Conservation (phyloP, 2,113 vertebrate genomes). For the Tetrax tetrax region DNA sequence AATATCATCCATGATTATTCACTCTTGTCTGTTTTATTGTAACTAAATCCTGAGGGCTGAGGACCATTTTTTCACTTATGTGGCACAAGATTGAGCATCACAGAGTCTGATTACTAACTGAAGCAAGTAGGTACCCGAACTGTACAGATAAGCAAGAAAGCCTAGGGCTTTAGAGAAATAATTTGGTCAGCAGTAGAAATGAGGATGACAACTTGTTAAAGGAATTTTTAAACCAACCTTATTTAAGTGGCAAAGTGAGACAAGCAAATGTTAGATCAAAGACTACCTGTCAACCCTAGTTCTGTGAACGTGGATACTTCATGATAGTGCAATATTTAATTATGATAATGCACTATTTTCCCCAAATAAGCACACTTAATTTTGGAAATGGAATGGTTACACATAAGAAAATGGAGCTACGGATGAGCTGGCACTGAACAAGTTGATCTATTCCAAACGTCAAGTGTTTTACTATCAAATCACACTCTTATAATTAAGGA, state of each 20-base stretch:
- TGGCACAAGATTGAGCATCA: not conserved
- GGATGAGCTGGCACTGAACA: not conserved
- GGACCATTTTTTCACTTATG: not conserved
- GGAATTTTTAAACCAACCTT: not conserved
- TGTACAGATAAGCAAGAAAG: not conserved
- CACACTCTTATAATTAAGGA: not conserved
- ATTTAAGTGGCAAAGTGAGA: not conserved
- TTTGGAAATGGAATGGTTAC: not conserved
- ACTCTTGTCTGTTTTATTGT: not conserved
- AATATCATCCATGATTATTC: not conserved
- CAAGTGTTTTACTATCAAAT: not conserved
- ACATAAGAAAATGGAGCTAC: not conserved
- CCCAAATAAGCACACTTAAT: not conserved
- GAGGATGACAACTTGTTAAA: not conserved
- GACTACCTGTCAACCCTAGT: not conserved
- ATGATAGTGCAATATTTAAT: not conserved
- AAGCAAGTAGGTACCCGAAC: accelerated
- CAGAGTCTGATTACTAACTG: not conserved
- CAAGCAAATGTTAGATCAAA: not conserved
- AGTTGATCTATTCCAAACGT: not conserved
- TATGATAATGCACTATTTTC: not conserved
- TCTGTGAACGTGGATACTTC: not conserved
- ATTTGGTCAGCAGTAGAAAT: not conserved
- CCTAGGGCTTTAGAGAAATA: not conserved
- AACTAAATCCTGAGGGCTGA: not conserved